Evolutionary conservation across 2,888 invertebrate genomes (phyloP).

Genomic region (Nebria brevicollis): DNA sequence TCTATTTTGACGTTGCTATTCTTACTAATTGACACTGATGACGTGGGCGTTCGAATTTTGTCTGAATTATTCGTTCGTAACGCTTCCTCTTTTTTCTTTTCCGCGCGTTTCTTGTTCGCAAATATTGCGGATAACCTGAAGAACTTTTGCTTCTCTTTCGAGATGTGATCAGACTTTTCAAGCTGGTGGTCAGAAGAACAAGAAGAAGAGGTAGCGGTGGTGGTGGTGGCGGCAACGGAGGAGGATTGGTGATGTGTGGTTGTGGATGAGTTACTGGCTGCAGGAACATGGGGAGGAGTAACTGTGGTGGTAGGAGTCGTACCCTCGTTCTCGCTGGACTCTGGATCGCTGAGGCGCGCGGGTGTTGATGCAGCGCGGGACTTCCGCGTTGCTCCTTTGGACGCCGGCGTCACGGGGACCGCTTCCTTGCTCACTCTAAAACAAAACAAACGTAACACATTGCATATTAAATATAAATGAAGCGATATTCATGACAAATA

Average conservation of each 20-base stretch:
- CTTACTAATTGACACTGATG: constrained; percentile 49
- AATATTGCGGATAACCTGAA: constrained; percentile 84
- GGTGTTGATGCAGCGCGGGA: constrained; percentile 62
- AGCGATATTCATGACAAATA: background rate
- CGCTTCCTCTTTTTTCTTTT: constrained; percentile 47
- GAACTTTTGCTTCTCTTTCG: constrained; percentile 89
- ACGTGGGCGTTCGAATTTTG: constrained; percentile 44
- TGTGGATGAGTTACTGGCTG: constrained; percentile 49
- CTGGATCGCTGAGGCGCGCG: constrained; percentile 58
- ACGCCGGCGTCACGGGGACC: constrained; percentile 49
- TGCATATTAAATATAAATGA: constrained; percentile 2
- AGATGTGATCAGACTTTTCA: constrained; percentile 79
- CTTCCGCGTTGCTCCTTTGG: constrained; percentile 59
- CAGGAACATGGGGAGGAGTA: constrained; percentile 50
- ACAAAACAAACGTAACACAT: constrained; percentile 29
- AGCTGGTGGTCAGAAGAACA: constrained; percentile 60
- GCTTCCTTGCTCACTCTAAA: constrained; percentile 45
- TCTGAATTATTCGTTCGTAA: constrained; percentile 48
- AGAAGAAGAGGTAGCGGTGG: constrained; percentile 55
- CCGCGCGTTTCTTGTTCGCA: constrained; percentile 67
- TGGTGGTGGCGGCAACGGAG: constrained; percentile 60
- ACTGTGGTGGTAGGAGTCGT: constrained; percentile 56
- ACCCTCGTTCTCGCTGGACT: constrained; percentile 61
- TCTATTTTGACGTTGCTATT: constrained; percentile 13
- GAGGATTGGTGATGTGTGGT: constrained; percentile 58